phyloP scores from a whole-genome alignment of 2,113 vertebrate species.

The Lepisosteus osseus region DNA sequence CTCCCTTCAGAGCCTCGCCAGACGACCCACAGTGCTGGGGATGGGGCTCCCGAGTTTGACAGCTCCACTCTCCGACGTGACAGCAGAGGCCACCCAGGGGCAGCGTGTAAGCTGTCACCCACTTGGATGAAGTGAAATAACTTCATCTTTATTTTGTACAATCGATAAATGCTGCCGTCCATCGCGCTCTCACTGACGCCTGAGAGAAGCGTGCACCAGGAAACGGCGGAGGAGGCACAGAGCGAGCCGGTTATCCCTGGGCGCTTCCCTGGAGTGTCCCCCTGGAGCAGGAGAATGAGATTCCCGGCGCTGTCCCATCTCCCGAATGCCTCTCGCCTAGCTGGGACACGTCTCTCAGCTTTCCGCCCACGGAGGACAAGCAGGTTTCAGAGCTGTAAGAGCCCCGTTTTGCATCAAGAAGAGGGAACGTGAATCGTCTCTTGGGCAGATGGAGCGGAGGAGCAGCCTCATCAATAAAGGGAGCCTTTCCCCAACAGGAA shows the following conservation, averaged over 20 bases:
- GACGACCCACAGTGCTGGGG: no score
- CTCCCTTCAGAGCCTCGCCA: no score
- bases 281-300: background rate
- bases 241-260: background rate
- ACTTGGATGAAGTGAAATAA: background rate
- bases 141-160: background rate
- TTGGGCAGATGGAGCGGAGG: no score
- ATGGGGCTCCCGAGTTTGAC: no score
- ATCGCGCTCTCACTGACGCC: background rate
- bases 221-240: no score
- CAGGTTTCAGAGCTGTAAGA: conserved; percentile 21
- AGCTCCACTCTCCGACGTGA: background rate
- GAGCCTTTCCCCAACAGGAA: conserved; percentile 34
- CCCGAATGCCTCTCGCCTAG: no score
- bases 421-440: conserved; percentile 11
- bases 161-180: background rate
- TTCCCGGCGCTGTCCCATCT: background rate
- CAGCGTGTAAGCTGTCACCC: background rate
- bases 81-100: background rate
- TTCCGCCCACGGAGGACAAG: background rate
- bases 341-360: no score
- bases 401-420: background rate
- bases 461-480: no score
- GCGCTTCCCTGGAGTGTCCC: background rate
- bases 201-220: background rate